Base-by-base conservation (phyloP, 2,888 invertebrate genomes). In the Aricia artaxerxes region DNA sequence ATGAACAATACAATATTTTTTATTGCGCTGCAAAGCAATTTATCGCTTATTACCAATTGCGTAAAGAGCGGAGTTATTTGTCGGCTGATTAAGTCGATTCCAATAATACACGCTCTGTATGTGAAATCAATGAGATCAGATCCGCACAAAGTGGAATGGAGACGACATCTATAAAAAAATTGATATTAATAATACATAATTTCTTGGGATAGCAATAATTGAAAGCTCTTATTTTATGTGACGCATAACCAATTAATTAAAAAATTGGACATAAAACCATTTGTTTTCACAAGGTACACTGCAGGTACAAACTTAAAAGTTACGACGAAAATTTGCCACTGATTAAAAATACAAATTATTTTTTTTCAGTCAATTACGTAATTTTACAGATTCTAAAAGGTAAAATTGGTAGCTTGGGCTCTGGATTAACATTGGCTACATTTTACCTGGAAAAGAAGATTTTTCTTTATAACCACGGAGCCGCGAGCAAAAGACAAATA, bases 121-220 rank as follows among this genome's bases (percentile, higher is more conserved):
- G 78, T 77, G 77, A 79, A 87, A 89, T 88, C 87, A 85, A 85
- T 85, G 85, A 86, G 80, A 81, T 79, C 79, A 78, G 69, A 79
- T 78, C 85, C 84, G 85, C 82, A 87, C 87, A 87, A 84, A 78
- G 82, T 82, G 81, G 79, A 38, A 80, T 83, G 80, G 82, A 82
- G 84, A 80, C 53, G 82, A 31, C 35, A 38, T 57, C 13, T 53
- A 53, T 53, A 13, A 53, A 13, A 53, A 44, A 9, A 2, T 44
- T 44, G 44, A 44, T 44, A 9, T 9, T 44, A 7, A 44, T 40
- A 6, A 40, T 44, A 9, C 9, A 49, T 49, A 9, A 3, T 49
- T 9, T 49, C 49, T 49, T 11, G 11, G 9, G 49, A 49, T 49
- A 49, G 0, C 49, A 9, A 9, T 24, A 24, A 24, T 9, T 49